Conservation (phyloP, 2,797 vertebrate genomes). For the Anguilla obscura region DNA sequence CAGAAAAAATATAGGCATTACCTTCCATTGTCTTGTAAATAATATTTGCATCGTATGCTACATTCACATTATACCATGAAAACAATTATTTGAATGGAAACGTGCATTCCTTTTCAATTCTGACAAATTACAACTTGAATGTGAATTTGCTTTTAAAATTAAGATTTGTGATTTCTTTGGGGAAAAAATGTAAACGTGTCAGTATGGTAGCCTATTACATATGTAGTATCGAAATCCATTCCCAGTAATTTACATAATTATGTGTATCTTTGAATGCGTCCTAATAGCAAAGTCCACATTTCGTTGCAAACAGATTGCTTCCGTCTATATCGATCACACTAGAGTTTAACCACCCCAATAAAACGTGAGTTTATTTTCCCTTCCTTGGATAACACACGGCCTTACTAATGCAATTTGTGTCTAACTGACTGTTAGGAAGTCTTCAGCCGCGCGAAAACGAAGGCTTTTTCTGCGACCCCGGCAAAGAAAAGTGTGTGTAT, state of each 20-base stretch:
- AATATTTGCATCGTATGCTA: background rate
- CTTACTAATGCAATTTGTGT: constrained; percentile 18
- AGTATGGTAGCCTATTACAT: background rate
- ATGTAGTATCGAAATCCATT: background rate
- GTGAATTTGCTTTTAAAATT: background rate
- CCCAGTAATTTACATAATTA: background rate
- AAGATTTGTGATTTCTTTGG: background rate
- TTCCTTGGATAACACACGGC: constrained; percentile 26
- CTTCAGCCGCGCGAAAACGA: constrained; percentile 12
- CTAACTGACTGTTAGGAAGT: constrained; percentile 29
- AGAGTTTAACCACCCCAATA: background rate
- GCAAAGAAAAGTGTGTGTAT: constrained; percentile 64
- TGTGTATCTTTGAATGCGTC: background rate
- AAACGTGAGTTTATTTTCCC: background rate
- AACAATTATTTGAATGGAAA: background rate
- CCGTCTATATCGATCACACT: background rate
- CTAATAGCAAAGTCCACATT: background rate
- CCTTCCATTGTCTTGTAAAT: background rate
- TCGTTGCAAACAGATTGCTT: background rate
- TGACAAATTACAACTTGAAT: background rate
- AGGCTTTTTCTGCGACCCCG: constrained; percentile 43
- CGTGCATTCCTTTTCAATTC: background rate
- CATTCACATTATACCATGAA: background rate
- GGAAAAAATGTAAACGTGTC: background rate
- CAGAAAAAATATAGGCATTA: background rate